Evolutionary conservation across 2,888 invertebrate species (phyloP).

Genomic region (Plagodis pulveraria): DNA sequence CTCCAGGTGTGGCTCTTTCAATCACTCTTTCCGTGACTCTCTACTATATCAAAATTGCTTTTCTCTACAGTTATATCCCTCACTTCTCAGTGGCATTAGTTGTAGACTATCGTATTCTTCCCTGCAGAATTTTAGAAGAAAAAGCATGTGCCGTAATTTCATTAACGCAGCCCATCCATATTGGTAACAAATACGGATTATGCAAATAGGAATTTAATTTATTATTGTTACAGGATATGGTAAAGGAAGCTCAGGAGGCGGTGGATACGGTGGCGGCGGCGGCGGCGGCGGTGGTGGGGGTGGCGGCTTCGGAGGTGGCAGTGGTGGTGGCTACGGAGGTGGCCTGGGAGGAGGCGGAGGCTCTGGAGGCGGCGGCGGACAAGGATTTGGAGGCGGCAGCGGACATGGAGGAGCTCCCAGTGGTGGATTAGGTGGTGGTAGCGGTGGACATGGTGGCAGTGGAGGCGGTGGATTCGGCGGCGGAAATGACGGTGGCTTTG

Average conservation of each 20-base stretch:
- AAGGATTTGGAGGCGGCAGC: conserved; percentile 28
- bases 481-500: conserved; percentile 35
- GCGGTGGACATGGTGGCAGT: neutral
- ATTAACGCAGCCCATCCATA: too few species aligned
- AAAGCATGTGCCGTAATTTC: too few species aligned
- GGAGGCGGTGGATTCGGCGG: conserved; percentile 9
- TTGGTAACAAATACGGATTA: too few species aligned
- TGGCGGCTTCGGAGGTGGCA: conserved; percentile 21
- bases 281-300: conserved; percentile 46
- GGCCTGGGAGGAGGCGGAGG: conserved; percentile 34
- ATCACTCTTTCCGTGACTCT: too few species aligned
- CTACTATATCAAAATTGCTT: too few species aligned
- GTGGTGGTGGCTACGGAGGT: conserved; percentile 7
- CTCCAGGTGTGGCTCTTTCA: too few species aligned
- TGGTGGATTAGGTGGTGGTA: conserved; percentile 12
- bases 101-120: too few species aligned
- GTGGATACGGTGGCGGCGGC: conserved; percentile 31
- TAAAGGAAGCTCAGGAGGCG: conserved; percentile 29
- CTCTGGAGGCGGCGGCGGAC: conserved; percentile 29
- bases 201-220: too few species aligned
- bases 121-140: too few species aligned
- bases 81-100: too few species aligned
- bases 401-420: conserved; percentile 25
- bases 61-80: too few species aligned
- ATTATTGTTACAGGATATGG: conserved; percentile 39